phyloP scores from a whole-genome alignment of 2,797 vertebrate genomes.

The Falco columbarius region DNA sequence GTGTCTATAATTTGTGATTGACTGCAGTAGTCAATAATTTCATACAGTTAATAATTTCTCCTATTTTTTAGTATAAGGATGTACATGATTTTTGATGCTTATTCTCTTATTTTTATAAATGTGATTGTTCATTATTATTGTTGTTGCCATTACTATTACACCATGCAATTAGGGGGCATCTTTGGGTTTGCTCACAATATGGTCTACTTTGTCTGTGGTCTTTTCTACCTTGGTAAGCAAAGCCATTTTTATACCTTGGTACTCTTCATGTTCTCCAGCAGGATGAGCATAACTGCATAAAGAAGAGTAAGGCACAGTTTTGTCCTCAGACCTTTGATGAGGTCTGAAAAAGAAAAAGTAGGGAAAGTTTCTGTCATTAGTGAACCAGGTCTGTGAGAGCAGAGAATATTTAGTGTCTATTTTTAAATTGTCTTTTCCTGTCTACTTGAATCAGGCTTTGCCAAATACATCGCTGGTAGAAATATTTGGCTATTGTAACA shows the following conservation, averaged over 20 bases:
- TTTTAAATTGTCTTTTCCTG: slow-evolving; percentile 4
- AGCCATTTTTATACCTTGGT: not conserved
- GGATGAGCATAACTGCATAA: not conserved
- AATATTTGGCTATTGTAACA: slow-evolving; percentile 18
- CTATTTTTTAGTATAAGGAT: not conserved
- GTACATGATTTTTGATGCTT: not conserved
- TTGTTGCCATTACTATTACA: not conserved
- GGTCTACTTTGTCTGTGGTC: accelerated
- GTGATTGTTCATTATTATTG: not conserved
- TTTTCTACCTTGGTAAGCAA: not conserved
- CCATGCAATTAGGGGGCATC: not conserved
- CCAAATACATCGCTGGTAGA: not conserved
- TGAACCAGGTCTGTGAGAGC: not conserved
- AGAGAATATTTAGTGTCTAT: not conserved
- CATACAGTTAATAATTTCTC: not conserved
- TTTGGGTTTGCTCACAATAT: not conserved
- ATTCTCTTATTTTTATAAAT: not conserved
- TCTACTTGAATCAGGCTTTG: not conserved
- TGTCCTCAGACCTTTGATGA: not conserved
- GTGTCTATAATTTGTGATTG: not conserved
- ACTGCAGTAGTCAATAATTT: not conserved
- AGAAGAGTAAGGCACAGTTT: not conserved
- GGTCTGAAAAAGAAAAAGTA: not conserved
- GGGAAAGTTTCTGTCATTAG: not conserved
- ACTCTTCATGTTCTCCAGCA: not conserved